Percentiles rank a stretch among this genome's conserved stretches.
Evolutionary conservation across 1,140 invertebrate species (phyloP).

Genomic region (Cotesia typhae): DNA sequence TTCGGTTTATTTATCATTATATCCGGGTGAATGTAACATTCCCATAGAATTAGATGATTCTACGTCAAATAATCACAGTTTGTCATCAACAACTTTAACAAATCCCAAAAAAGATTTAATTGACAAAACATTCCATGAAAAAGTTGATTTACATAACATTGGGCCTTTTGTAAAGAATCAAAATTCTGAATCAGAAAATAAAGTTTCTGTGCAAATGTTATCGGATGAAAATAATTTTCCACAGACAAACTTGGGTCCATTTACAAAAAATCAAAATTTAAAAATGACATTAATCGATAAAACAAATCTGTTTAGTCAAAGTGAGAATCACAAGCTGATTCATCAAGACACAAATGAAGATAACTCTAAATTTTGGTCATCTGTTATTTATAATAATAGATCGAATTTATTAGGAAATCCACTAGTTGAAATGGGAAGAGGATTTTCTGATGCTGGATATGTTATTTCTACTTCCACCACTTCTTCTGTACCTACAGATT

Average conservation of each 20-base stretch:
- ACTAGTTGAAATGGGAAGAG: slow-evolving; percentile 49
- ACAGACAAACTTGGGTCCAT: slow-evolving; percentile 55
- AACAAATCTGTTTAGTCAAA: slow-evolving; percentile 22
- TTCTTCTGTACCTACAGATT: background rate
- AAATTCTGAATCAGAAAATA: slow-evolving; percentile 47
- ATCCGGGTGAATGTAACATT: slow-evolving; percentile 79
- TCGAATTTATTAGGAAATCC: slow-evolving; percentile 56
- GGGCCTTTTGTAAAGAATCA: slow-evolving; percentile 59
- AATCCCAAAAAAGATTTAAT: slow-evolving; percentile 38
- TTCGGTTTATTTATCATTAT: slow-evolving; percentile 76
- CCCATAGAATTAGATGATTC: slow-evolving; percentile 52
- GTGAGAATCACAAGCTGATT: slow-evolving; percentile 30
- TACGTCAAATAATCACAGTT: slow-evolving; percentile 33
- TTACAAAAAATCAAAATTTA: slow-evolving; percentile 57
- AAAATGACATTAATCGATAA: slow-evolving; percentile 31
- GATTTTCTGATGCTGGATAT: slow-evolving; percentile 46
- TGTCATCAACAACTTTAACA: slow-evolving; percentile 33
- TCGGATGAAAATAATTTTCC: slow-evolving; percentile 34
- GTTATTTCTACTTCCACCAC: slow-evolving; percentile 37
- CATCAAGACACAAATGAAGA: slow-evolving; percentile 22
- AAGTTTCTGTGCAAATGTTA: slow-evolving; percentile 21
- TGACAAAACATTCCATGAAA: background rate
- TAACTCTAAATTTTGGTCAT: slow-evolving; percentile 52
- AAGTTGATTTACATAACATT: slow-evolving; percentile 29
- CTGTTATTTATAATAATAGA: slow-evolving; percentile 55